Evolutionary conservation across 2,888 invertebrate genomes (phyloP), one percentile per base, ranked within the genome.

Genomic region (Drosophila mayaguana): DNA sequence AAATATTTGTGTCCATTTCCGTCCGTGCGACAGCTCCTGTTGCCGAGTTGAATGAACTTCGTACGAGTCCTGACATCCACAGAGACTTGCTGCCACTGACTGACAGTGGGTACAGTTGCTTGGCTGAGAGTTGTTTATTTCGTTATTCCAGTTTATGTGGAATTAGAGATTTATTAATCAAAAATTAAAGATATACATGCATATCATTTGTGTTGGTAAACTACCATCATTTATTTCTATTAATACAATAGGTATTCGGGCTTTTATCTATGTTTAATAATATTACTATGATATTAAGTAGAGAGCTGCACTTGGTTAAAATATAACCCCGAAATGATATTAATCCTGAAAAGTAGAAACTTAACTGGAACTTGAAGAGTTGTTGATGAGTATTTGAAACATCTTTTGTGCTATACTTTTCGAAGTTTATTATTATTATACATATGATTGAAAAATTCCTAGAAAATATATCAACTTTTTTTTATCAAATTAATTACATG

Each of bases 1-100:
- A 86, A 82, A 86, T 82, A 83, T 82, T 78, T 86, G 75, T 80
- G 69, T 76, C 57, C 75, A 68, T 71, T 80, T 80, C 81, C 81
- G 85, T 69, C 55, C 54, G 66, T 36, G 2, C 28, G 60, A 54
- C 59, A 48, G 22, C 42, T 50, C 59, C 63, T 46, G 45, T 48
- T 55, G 32, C 34, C 16, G 64, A 65, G 89, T 81, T 90, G 70
- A 90, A 90, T 81, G 88, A 90, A 83, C 88, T 74, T 43, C 22
- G 22, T 42, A 54, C 45, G 45, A 63, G 75, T 83, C 81, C 84
- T 83, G 73, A 55, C 46, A 46, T 59, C 53, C 69, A 57, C 28
- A 22, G 14, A n/a, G 32, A 16, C 43, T 55, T 43, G 40, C 72
- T 63, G 71, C 46, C 45, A 28, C 42, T 34, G 43, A 56, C 80